Evolutionary conservation across 2,797 vertebrate genomes (phyloP).

Genomic region (Pipistrellus nathusii): DNA sequence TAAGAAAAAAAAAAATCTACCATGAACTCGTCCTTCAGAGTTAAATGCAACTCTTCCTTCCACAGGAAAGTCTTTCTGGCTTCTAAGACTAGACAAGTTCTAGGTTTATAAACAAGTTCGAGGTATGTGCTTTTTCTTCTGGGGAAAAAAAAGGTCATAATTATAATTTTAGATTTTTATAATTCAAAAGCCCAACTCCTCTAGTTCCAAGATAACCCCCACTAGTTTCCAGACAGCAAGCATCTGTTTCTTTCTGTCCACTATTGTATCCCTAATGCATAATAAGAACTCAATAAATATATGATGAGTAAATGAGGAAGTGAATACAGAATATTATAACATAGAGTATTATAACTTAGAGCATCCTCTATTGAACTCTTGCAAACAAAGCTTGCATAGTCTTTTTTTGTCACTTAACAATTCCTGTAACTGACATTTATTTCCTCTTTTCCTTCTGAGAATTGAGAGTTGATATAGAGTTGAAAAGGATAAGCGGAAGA

Average conservation of each 20-base stretch:
- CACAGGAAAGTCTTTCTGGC: background rate
- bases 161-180: conserved; percentile 22
- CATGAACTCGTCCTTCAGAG: background rate
- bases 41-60: background rate
- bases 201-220: background rate
- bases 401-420: background rate
- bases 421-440: background rate
- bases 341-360: background rate
- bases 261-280: background rate
- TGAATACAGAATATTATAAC: background rate
- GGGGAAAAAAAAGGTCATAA: background rate
- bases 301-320: background rate
- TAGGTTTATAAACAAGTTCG: background rate
- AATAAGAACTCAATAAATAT: background rate
- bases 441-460: background rate
- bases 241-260: background rate
- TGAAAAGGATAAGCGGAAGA: background rate
- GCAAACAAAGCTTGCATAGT: background rate
- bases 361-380: background rate
- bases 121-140: background rate
- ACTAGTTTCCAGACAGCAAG: background rate
- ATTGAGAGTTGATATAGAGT: background rate
- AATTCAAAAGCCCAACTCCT: background rate
- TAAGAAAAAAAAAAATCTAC: background rate
- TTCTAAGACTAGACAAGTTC: background rate